Evolutionary conservation across 2,113 vertebrate genomes (phyloP), one percentile per base, ranked within the genome.

Genomic region (Dicerorhinus sumatrensis): DNA sequence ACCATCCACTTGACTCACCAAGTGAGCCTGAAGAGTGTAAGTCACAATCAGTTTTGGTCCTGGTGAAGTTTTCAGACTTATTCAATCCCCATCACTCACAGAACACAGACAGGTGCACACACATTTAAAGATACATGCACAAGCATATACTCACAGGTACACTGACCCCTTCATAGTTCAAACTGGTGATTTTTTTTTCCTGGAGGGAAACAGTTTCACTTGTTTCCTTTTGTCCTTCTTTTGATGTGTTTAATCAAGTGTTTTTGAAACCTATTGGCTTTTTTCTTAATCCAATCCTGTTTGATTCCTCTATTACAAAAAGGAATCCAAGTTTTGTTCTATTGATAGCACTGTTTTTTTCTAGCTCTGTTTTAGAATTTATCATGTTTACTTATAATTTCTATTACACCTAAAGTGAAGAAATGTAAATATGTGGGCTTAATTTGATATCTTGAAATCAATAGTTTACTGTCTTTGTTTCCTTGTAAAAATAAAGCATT

Each of bases 151-250:
- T 90, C 33, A 73, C 46, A 67, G 23, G 9, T 54, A 70, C 8
- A 48, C 1, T 60, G 39, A 54, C 18, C 63, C 2, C 20, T 51
- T 23, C 31, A 17, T 69, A 85, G 31, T 80, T 70, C 18, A 54
- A 56, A 56, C 1, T 39, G 10, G 0, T 70, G 39, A 69, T 42
- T 65, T 8, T 36, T 48, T 72, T 80, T 29, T 16, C 36, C 36
- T 12, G 3, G 29, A 20, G 2, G 25, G 2, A 31, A 29, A n/a
- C 0, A 54, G 51, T 2, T 20, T 1, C 2, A n/a, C 2, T 62
- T 83, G 25, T n/a, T 96, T 94, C 14, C 77, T 25, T 69, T 82
- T 89, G 14, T 90, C 21, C 14, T 3, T 80, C 16, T 76, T 90
- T 81, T 83, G 3, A 83, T 80, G 39, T 31, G 31, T 69, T 39